Base-by-base conservation (phyloP, 37 sponge, comb jelly and placozoan genomes). In the Cliona cf. orientalis region DNA sequence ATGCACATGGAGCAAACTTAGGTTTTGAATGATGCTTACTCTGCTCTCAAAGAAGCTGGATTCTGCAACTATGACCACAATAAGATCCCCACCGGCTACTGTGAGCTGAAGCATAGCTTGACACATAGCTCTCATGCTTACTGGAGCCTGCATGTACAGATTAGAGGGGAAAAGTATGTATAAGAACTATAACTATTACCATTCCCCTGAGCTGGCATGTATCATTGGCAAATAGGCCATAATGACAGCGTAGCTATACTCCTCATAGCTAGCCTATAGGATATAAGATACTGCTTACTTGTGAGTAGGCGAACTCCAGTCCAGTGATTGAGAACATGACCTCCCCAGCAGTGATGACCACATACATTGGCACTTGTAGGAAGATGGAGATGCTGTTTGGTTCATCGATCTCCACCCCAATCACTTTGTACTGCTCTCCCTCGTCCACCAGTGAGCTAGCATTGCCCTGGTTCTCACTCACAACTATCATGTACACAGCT, bases 291-390 rank as follows among this genome's bases (percentile, higher is more conserved):
- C 53, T 14, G 9, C 9, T 74, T 76, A 96, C 97, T 76, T 96
- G 94, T 6, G 99, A 95, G 55, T 99, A 99, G 21, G 99, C 99
- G 71, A 99, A 99, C 69, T 99, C 97, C 65, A 99, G 72, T 36
- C 97, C 99, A 19, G 93, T 92, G 79, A 99, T 88, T 7, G 99
- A 99, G 86, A 97, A 99, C 93, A 99, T 79, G 65, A 99, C 86
- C 72, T 99, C 99, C 0, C 95, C 99, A n/a, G 89, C 92, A 14
- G 99, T 99, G 74, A 99, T 90, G 45, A 97, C 62, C 4, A 97
- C 46, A 72, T 95, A 97, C 93, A 97, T 95, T n/a, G 99, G 99
- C 1, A 95, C 75, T 68, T 95, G 97, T 22, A 92, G 72, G 38
- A 94, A 91, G 14, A 97, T 72, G n/a, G 84, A 80, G 26, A 97